Base-by-base conservation (phyloP, 2,113 vertebrate species). In the Leptocoma aspasia region DNA sequence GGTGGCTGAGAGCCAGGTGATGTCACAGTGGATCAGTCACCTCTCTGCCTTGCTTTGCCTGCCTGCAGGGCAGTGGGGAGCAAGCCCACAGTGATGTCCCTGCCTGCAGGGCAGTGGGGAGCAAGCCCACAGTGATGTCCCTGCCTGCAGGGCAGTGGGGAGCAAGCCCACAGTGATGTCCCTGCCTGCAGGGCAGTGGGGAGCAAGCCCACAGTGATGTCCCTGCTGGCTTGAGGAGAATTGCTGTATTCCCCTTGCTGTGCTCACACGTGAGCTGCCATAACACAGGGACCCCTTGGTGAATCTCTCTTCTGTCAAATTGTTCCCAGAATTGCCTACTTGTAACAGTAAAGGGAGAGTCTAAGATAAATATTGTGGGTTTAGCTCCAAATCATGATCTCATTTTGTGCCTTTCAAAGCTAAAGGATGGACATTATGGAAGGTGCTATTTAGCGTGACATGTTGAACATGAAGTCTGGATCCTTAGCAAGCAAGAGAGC, bases 171-270 rank as follows among this genome's bases (percentile, higher is more conserved):
- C n/a, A n/a, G n/a, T n/a, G n/a, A n/a, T n/a, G n/a, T n/a, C n/a
- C n/a, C n/a, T n/a, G n/a, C n/a, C n/a, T n/a, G n/a, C n/a, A n/a
- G n/a, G n/a, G 56, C 56, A 57, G n/a, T 6, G 54, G 30, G 53
- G 37, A n/a, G 7, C 15, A 42, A 37, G 33, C 33, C 21, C 17
- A 13, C 19, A 13, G 5, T 8, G 5, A 5, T 27, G 5, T 73
- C 15, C 6, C 66, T 45, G 30, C 33, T 79, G 47, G 6, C 19
- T 53, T 17, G 22, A 45, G 56, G 24, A 73, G 23, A 35, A 19
- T 1, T 35, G 23, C 3, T 9, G 7, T 12, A 1, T 7, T 76
- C 20, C 18, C 22, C 0, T 23, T 11, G 3, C 39, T 9, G 8
- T 13, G n/a, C 35, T 27, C 49, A 16, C 42, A 28, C 11, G 0